Evolutionary conservation across 2,888 invertebrate genomes (phyloP).

Genomic region (Dynastes tityus): DNA sequence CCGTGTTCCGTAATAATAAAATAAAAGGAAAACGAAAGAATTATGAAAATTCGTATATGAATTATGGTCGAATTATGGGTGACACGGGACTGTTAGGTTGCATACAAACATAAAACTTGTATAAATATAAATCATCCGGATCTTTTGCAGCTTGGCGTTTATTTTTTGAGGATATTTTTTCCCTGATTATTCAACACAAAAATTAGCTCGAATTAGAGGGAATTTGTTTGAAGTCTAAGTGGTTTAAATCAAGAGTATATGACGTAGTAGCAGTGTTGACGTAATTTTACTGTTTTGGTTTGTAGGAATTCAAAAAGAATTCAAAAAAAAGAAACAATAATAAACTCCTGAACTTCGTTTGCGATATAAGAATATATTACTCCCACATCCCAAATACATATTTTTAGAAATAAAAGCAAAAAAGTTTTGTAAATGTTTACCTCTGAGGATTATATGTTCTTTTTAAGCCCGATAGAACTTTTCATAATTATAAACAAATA

Average conservation of each 20-base stretch:
- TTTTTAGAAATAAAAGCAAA: too few relatives aligned
- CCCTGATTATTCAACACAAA: not conserved
- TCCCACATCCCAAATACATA: too few relatives aligned
- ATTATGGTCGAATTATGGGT: not conserved
- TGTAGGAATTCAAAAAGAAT: too few relatives aligned
- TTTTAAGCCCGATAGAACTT: too few relatives aligned
- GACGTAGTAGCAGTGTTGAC: not conserved
- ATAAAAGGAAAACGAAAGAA: not conserved
- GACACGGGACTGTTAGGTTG: not conserved
- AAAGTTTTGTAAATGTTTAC: too few relatives aligned
- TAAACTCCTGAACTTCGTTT: too few relatives aligned
- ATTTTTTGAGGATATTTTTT: not conserved
- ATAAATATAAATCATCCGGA: not conserved
- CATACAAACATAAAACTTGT: not conserved
- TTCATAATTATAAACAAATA: too few relatives aligned
- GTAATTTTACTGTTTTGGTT: not conserved
- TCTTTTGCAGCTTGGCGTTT: not conserved
- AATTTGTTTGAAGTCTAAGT: not conserved
- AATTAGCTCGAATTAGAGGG: not conserved
- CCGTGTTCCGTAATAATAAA: not conserved
- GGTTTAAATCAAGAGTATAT: not conserved
- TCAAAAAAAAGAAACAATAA: too few relatives aligned
- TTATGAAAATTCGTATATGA: slow-evolving; percentile 6
- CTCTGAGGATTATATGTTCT: too few relatives aligned
- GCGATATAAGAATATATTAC: too few relatives aligned